Percentiles rank a stretch among this genome's conserved stretches.
Conservation (phyloP, 2,113 vertebrate genomes). For the Gobio gobio region DNA sequence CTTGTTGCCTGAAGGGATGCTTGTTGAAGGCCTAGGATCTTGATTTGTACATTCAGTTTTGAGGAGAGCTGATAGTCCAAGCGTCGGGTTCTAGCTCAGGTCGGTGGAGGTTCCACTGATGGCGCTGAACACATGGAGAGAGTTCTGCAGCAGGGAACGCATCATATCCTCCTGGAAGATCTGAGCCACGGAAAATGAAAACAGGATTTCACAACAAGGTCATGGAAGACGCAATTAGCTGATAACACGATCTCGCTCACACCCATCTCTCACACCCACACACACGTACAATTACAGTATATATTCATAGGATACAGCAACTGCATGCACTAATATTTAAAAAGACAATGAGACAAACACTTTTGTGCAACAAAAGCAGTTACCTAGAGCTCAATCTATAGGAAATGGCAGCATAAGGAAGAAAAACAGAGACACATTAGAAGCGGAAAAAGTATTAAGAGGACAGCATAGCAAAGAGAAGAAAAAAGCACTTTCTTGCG, state of each 20-base stretch:
- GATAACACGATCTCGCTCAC: not conserved
- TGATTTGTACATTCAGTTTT: constrained; percentile 37
- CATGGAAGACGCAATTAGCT: not conserved
- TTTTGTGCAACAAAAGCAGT: constrained; percentile 42
- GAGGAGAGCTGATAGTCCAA: not conserved
- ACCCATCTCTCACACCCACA: constrained; percentile 51
- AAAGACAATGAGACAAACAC: constrained; percentile 46
- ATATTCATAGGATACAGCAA: constrained; percentile 23
- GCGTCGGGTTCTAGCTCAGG: constrained; percentile 72
- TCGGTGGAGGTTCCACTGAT: constrained; percentile 91
- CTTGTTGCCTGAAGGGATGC: not conserved
- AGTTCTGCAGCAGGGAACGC: constrained; percentile 88
- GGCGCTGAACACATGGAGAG: constrained; percentile 91
- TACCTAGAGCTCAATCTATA: constrained; percentile 57
- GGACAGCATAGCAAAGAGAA: not conserved
- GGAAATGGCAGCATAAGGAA: constrained; percentile 63
- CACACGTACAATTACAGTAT: constrained; percentile 60
- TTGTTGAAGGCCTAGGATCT: not conserved
- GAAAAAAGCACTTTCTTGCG: not conserved
- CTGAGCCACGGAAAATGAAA: constrained; percentile 66
- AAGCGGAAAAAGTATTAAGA: not conserved
- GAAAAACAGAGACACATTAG: constrained; percentile 48
- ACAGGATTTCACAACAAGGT: constrained; percentile 66
- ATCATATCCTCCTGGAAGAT: constrained; percentile 91
- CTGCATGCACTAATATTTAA: not conserved